Evolutionary conservation across 37 sponge, comb jelly and placozoan species (phyloP), one percentile per base, ranked within the genome.

Genomic region (Oopsacas minuta): DNA sequence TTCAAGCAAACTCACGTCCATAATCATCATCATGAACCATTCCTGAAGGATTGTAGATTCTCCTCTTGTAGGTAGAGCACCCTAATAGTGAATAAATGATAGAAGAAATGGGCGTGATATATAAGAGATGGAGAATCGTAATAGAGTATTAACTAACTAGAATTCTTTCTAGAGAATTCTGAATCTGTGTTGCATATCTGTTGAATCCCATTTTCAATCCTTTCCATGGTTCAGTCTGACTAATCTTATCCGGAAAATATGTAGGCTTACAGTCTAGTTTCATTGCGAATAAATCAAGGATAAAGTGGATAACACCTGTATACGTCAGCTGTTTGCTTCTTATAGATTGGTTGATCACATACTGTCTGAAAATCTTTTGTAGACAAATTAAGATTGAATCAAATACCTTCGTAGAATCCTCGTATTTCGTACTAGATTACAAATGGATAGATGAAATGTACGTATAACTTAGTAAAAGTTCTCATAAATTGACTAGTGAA

Each of bases 1-100:
- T 17, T 17, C 49, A 17, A 17, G 15, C 49, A 61, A 61, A 61
- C 75, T 61, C 75, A 61, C 75, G 75, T 61, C 75, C 28, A 61
- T 32, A 3, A 61, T 20, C 75, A 61, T 61, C 1, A 32, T 3
- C 75, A 61, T 61, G 28, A 61, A 61, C 75, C 75, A 61, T 12
- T 61, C 75, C 22, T 61, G 75, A 61, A 61, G 75, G 22, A 61
- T 61, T 12, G 75, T 61, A 61, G 75, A 5, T 61, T 61, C 75
- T 61, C 75, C 75, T 12, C 28, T n/a, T 5, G 20, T n/a, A 10
- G 75, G 75, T 61, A 61, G 75, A 61, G 75, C 75, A n/a, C 32
- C 20, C 75, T 61, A 61, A 20, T 20, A 61, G 17, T 22, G 12
- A 46, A 46, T 12, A 17, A 46, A 46, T n/a, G n/a, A n/a, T n/a